Percentiles rank a stretch among this genome's conserved stretches.
Evolutionary conservation across 2,113 vertebrate species (phyloP).

Genomic region (Emydura subglobosa): DNA sequence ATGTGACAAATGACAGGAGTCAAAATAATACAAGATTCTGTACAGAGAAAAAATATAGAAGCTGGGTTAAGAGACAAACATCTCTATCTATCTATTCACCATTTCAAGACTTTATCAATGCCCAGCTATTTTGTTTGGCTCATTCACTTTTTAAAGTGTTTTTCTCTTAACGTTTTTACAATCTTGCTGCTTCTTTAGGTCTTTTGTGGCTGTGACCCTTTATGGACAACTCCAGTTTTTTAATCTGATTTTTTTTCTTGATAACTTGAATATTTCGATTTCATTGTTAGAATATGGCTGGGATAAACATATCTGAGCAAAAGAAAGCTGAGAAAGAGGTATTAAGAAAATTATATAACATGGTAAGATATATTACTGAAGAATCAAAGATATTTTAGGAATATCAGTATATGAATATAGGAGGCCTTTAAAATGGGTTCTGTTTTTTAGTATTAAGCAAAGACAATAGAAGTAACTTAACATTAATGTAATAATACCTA

Average conservation of each 20-base stretch:
- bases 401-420: neutral
- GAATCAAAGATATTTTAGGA: neutral
- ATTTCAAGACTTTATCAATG: neutral
- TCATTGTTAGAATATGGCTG: conserved; percentile 44
- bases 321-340: conserved; percentile 58
- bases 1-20: neutral
- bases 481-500: neutral
- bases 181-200: neutral
- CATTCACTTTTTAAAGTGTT: neutral
- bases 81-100: neutral
- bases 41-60: neutral
- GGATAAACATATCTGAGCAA: conserved; percentile 53
- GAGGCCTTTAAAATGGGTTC: conserved; percentile 14
- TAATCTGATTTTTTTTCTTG: neutral
- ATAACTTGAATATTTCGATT: conserved; percentile 46
- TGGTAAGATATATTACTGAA: conserved; percentile 38
- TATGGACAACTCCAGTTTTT: neutral
- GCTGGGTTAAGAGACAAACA: neutral
- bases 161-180: conserved; percentile 17
- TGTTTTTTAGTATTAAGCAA: neutral
- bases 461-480: neutral
- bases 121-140: neutral
- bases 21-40: neutral
- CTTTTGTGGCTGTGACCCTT: conserved; percentile 12
- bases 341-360: conserved; percentile 37